Evolutionary conservation across 1,140 invertebrate species (phyloP), one percentile per base, ranked within the genome.

Genomic region (Drosophila nasuta): DNA sequence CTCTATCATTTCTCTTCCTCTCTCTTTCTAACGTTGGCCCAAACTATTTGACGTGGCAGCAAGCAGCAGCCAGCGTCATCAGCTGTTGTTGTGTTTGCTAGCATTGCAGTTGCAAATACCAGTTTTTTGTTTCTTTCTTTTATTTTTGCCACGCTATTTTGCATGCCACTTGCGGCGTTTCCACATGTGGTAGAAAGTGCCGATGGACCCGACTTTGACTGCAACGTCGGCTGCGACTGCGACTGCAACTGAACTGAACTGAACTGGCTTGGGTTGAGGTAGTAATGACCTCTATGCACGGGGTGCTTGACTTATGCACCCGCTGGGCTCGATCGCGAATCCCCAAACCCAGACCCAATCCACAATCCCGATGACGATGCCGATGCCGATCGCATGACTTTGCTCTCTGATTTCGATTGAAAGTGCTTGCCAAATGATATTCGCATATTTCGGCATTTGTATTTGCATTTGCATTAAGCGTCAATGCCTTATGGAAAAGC

Each of bases 61-160:
- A 25, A 25, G 20, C 20, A 3, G 20, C 20, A 25, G 30, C 5
- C 30, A 20, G 11, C 25, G 49, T 65, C 49, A 66, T 56, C 66
- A 48, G 65, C 64, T 60, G 63, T 60, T 43, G 48, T 62, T 49
- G 45, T 15, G 45, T 15, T 20, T 33, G 64, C 13, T 72, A 43
- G 48, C 20, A 28, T 66, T 67, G 65, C 45, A 13, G 60, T 66
- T 74, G 73, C 73, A 71, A 82, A 81, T 86, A 81, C 82, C 82
- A 81, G 79, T 85, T 81, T 85, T 79, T 15, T 20, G 2, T 20
- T 20, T 20, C 20, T 20, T 79, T 63, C 5, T 54, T 13, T 43
- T 25, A 17, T 56, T 64, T 48, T 80, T 78, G 54, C 54, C 33
- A 78, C 69, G 82, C 78, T 85, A 85, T 85, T 85, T 85, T 85